phyloP scores from a whole-genome alignment of 2,113 vertebrate species.

The Megaceryle maxima region DNA sequence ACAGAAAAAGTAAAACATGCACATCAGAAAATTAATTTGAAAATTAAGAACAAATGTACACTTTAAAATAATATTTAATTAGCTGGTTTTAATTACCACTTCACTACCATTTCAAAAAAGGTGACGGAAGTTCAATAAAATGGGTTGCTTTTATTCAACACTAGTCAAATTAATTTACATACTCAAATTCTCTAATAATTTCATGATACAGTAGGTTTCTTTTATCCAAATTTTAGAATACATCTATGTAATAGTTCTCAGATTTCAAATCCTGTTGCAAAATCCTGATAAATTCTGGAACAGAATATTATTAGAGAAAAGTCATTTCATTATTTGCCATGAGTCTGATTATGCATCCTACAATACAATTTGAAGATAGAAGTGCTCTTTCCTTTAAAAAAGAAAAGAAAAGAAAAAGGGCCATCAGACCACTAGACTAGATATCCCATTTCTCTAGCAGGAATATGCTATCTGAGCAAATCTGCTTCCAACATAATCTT shows the following conservation, averaged over 20 bases:
- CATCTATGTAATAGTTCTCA: neutral
- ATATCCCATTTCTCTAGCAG: slow-evolving; percentile 23
- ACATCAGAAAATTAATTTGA: slow-evolving; percentile 46
- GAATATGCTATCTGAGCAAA: slow-evolving; percentile 33
- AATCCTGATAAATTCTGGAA: slow-evolving; percentile 40
- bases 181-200: slow-evolving; percentile 39
- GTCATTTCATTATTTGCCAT: slow-evolving; percentile 12
- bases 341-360: slow-evolving; percentile 44
- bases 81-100: slow-evolving; percentile 59
- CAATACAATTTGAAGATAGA: slow-evolving; percentile 27
- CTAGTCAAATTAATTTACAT: slow-evolving; percentile 54
- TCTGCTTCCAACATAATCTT: slow-evolving; percentile 39
- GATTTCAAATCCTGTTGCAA: neutral
- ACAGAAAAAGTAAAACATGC: neutral
- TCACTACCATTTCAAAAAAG: slow-evolving; percentile 41
- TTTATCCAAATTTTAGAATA: slow-evolving; percentile 43
- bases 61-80: slow-evolving; percentile 52
- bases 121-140: slow-evolving; percentile 45
- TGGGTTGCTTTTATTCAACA: slow-evolving; percentile 56
- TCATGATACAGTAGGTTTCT: slow-evolving; percentile 1
- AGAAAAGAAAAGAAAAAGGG: slow-evolving; percentile 2
- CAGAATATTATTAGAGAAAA: slow-evolving; percentile 9
- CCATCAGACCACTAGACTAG: neutral
- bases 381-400: slow-evolving; percentile 38
- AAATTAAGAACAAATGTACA: slow-evolving; percentile 46